Evolutionary conservation across 2,888 invertebrate species (phyloP).

Genomic region (Hemithea aestivaria): DNA sequence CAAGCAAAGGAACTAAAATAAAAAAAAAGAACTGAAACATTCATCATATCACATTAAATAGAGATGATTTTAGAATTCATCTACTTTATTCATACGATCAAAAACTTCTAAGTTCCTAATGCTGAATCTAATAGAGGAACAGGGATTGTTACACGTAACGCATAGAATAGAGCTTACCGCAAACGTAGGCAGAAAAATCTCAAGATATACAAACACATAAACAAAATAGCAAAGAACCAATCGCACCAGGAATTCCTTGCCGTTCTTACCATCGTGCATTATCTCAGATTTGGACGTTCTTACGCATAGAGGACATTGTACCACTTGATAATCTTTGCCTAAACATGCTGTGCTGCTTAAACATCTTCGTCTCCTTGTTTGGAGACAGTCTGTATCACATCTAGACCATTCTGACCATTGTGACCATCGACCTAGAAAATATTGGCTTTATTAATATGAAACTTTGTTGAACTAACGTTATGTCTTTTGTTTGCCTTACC

Average conservation of each 20-base stretch:
- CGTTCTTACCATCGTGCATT: constrained; percentile 50
- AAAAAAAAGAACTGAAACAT: not conserved
- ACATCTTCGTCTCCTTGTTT: constrained; percentile 90
- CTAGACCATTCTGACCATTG: constrained; percentile 95
- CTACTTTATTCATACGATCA: too few species aligned
- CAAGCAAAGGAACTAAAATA: not conserved
- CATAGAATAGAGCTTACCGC: constrained; percentile 6
- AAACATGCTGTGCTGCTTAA: constrained; percentile 56
- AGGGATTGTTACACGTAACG: not conserved
- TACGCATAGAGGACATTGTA: constrained; percentile 65
- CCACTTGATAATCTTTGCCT: constrained; percentile 64
- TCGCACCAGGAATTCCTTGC: constrained; percentile 5
- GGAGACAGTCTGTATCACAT: constrained; percentile 93
- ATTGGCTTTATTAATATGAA: not conserved
- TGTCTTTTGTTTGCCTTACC: constrained; percentile 33
- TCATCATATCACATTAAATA: too few species aligned
- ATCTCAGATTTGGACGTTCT: constrained; percentile 65
- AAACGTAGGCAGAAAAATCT: constrained; percentile 8
- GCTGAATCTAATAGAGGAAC: too few species aligned
- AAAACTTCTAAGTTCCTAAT: too few species aligned
- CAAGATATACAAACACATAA: constrained; percentile 10
- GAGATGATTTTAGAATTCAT: too few species aligned
- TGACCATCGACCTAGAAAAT: constrained; percentile 84
- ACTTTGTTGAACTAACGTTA: too few species aligned
- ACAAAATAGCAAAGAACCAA: constrained; percentile 8